phyloP scores from a whole-genome alignment of 2,113 vertebrate species.

The Crypturellus undulatus region DNA sequence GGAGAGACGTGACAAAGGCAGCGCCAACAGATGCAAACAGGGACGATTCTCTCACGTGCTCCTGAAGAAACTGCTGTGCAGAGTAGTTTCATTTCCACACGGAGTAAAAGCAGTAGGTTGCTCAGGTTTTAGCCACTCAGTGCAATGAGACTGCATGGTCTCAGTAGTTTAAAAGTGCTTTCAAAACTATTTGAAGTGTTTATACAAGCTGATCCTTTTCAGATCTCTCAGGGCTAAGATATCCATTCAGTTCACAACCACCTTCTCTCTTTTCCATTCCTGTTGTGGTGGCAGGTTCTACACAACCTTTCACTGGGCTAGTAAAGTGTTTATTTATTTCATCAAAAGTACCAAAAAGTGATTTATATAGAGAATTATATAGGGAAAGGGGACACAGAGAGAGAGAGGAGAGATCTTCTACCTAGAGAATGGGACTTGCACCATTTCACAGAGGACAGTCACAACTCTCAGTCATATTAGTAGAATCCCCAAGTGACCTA shows the following conservation, averaged over 20 bases:
- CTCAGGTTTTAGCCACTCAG: neutral
- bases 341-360: neutral
- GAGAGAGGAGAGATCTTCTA: neutral
- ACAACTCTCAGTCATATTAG: neutral
- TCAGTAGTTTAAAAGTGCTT: neutral
- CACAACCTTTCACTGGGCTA: neutral
- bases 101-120: neutral
- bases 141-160: neutral
- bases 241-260: neutral
- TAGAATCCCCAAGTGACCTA: neutral
- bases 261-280: neutral
- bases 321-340: neutral
- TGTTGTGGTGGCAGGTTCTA: neutral
- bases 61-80: neutral
- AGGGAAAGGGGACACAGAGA: neutral
- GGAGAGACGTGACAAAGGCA: neutral
- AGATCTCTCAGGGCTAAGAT: neutral
- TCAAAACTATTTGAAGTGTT: neutral
- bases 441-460: neutral
- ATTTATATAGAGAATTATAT: neutral
- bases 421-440: neutral
- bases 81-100: neutral
- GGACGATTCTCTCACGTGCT: neutral
- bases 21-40: neutral
- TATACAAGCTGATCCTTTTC: neutral